Evolutionary conservation across 2,113 vertebrate species (phyloP), one percentile per base, ranked within the genome.

Genomic region (Clupea harengus): DNA sequence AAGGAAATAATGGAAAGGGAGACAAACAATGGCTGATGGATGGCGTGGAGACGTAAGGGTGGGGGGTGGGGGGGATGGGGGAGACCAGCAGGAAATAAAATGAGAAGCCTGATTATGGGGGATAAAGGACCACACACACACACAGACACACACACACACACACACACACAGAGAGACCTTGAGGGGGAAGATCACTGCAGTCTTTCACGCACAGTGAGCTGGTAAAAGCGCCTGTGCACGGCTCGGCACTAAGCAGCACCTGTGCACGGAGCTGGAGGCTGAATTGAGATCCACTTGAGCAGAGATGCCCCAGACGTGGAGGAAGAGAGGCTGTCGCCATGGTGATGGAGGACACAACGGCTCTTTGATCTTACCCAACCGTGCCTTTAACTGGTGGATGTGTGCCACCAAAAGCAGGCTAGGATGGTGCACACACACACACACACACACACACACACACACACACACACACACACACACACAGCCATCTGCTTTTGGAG

Each of bases 11-110:
- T 22, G 1, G 22, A 85, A 85, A 49, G 28, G 82, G 44, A 81
- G n/a, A 57, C 47, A 50, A 85, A 83, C 78, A 82, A 54, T 49
- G 25, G 54, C 49, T 50, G 50, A 52, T 25, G 72, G 25, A 83
- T 67, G n/a, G 75, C 72, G 15, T 28, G 72, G 45, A 83, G 54
- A 85, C 78, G 52, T 22, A 45, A 81, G 82, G 67, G 82, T 88
- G 84, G 82, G 81, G 20, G 39, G 50, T 5, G 17, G 54, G 25
- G 47, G 13, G n/a, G 47, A 44, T 10, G 60, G 78, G 45, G 50
- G 80, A 44, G 39, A 17, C 57, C 75, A 87, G 45, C 82, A 28
- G 15, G 11, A 78, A 13, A 22, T 32, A 32, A 44, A 84, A 22
- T 15, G 13, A 9, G 13, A n/a, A 54, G 84, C 28, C 8, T 45